Evolutionary conservation across 2,888 invertebrate species (phyloP), one percentile per base, ranked within the genome.

Genomic region (Blastobasis adustella): DNA sequence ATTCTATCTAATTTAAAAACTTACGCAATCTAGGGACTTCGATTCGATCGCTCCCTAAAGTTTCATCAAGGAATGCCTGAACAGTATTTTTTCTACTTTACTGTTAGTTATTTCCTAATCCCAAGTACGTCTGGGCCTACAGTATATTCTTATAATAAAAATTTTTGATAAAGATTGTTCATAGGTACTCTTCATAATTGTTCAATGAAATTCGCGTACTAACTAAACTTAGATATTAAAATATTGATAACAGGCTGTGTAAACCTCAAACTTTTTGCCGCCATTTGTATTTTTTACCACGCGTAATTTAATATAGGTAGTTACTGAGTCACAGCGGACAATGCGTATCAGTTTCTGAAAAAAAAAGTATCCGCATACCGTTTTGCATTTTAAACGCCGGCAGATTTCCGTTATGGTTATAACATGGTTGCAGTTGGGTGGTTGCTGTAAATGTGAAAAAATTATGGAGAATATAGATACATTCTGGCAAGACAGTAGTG

Each of bases 301-400:
- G 71, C 69, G 78, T 79, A 79, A 79, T 82, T 83, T 79, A 76
- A 82, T 79, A 80, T 73, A 77, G 74, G 77, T 72, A 76, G 74
- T 77, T 72, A 76, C 71, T 69, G 72, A 77, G 77, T 74, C 70
- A 72, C 71, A 69, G 69, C 69, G 68, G 46, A 55, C 69, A 71
- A 64, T 66, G 63, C 65, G 62, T 69, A 40, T 40, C 9, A 40
- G 40, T 40, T 40, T 8, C 43, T 10, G 46, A 51, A 55, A 51
- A 49, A 10, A 66, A 60, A 59, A 40, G 4, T 3, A 8, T 40
- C 9, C 57, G 58, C 56, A 52, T 55, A 60, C 63, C 67, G 61
- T 64, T 71, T 65, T 71, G 62, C 64, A 65, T 67, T 61, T 57
- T 61, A 58, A 61, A 60, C 59, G 57, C 58, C 55, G 50, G 57